Base-by-base conservation (phyloP, 2,113 vertebrate species). In the Theristicus caerulescens region DNA sequence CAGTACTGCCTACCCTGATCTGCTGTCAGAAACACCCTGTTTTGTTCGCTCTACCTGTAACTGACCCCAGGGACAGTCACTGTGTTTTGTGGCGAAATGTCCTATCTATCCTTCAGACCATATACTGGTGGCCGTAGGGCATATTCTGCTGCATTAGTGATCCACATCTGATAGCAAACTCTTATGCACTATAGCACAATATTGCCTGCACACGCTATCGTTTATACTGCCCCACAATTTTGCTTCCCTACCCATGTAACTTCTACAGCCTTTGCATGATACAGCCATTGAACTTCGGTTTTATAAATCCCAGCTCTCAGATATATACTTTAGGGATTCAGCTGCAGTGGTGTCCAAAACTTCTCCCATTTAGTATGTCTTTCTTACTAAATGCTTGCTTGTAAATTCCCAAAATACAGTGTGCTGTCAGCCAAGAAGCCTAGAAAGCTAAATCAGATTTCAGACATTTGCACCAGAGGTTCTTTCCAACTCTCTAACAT, bases 381-480 rank as follows among this genome's bases (percentile, higher is more conserved):
- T 64, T 89, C 86, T 80, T 79, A 36, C 86, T 87, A 95, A 91
- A 74, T 65, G 81, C 85, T 82, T 83, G 47, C 88, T 76, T 89
- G 52, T 65, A 72, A n/a, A 25, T 94, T 95, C 62, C 66, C 84
- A 93, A 94, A 96, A 93, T 65, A 73, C n/a, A 87, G 32, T 20
- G 17, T 89, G 74, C 73, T 66, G 78, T 87, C 91, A 95, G 94
- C 91, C 89, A 84, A 70, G 93, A 94, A 97, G 93, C 93, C 95
- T 97, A 91, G 93, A 96, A 96, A 97, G 91, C 86, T 54, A 95
- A 87, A 96, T 95, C 73, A 66, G 46, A 93, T 80, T 94, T 87
- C 58, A 96, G 93, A 69, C 82, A 31, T 85, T 96, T 85, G 74
- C 93, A 96, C 77, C 90, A 92, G 85, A 65, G 92, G 92, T 95